Conservation (phyloP, 1,140 invertebrate species). For the Drosophila nebulosa region DNA sequence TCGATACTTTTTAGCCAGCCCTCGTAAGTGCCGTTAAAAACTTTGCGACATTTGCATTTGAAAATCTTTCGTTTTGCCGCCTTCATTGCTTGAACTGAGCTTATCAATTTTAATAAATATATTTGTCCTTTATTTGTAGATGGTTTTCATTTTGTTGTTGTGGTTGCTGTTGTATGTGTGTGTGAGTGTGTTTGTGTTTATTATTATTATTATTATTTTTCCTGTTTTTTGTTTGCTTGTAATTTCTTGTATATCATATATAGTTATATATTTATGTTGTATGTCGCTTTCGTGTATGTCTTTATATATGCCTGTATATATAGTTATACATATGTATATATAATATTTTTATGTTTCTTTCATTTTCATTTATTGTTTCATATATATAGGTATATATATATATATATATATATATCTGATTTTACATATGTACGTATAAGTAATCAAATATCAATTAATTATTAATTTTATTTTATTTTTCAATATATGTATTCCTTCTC, state of each 20-base stretch:
- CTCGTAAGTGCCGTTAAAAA: neutral
- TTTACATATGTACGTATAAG: no score
- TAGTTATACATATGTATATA: no score
- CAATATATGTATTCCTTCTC: no score
- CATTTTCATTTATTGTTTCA: neutral
- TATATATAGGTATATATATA: no score
- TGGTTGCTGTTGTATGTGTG: conserved; percentile 23
- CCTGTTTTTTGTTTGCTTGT: conserved; percentile 41
- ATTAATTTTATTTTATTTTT: no score
- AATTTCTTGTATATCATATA: conserved; percentile 19
- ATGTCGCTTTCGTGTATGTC: neutral
- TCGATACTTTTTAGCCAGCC: neutral
- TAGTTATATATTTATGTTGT: conserved; percentile 36
- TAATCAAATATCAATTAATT: no score
- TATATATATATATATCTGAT: no score
- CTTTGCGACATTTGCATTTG: neutral
- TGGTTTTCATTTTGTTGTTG: conserved; percentile 24
- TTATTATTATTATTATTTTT: conserved; percentile 26
- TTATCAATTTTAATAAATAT: conserved; percentile 71
- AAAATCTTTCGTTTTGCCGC: neutral
- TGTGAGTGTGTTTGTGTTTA: conserved; percentile 39
- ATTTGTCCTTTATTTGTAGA: conserved; percentile 77
- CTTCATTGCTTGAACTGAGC: conserved; percentile 33
- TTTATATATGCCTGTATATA: conserved; percentile 18
- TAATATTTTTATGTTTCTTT: conserved; percentile 29